Conservation (phyloP, 2,797 vertebrate genomes). For the Cryptoprocta ferox region DNA sequence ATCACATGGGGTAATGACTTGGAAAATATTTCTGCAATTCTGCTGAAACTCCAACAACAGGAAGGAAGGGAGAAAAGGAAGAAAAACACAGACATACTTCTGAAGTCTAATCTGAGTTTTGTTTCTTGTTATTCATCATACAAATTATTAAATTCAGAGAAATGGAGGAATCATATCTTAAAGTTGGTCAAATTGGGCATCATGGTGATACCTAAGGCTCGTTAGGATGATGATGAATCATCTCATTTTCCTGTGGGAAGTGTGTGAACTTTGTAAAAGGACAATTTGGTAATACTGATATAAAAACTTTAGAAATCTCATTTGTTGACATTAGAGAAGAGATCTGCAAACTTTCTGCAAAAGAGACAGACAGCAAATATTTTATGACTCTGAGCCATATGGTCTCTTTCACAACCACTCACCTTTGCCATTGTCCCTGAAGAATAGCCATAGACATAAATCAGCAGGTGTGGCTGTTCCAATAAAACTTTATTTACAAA, state of each 20-base stretch:
- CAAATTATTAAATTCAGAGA: background rate
- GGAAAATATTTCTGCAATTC: background rate
- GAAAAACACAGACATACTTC: background rate
- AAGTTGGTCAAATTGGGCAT: background rate
- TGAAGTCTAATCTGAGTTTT: background rate
- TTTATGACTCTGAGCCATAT: background rate
- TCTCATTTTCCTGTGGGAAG: background rate
- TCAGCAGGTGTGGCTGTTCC: background rate
- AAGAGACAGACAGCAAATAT: background rate
- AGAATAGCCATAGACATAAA: background rate
- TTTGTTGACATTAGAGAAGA: background rate
- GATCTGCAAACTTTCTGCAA: background rate
- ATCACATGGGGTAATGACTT: background rate
- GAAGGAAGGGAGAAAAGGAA: background rate
- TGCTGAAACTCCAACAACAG: background rate
- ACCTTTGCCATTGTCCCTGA: background rate
- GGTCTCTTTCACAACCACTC: background rate
- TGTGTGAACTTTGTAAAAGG: background rate
- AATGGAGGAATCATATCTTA: background rate
- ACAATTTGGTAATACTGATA: background rate
- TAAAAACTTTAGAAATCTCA: background rate
- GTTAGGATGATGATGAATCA: background rate
- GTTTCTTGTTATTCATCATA: background rate
- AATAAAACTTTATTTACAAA: constrained; percentile 6
- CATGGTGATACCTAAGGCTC: background rate